Evolutionary conservation across 1,140 invertebrate genomes (phyloP).

Genomic region (Eufriesea mexicana): DNA sequence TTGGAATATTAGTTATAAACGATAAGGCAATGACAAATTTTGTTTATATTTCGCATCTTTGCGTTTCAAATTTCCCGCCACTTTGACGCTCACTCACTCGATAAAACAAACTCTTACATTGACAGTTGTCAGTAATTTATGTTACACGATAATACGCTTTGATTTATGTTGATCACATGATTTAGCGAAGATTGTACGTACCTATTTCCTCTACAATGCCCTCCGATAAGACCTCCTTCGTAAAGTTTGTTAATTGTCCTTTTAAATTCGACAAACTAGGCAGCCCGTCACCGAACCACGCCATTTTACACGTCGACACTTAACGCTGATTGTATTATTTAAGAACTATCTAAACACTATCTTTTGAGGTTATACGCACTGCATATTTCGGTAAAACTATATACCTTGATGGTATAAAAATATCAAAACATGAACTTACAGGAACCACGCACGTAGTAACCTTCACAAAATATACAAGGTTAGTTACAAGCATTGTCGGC

Average conservation of each 20-base stretch:
- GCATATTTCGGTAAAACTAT: slow-evolving; percentile 39
- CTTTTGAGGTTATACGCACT: slow-evolving; percentile 52
- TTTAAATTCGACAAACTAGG: slow-evolving; percentile 87
- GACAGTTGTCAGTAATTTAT: slow-evolving; percentile 74
- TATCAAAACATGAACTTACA: slow-evolving; percentile 58
- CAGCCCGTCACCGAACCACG: slow-evolving; percentile 89
- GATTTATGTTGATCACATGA: neutral
- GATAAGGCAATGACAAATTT: neutral
- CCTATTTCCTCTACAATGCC: slow-evolving; percentile 83
- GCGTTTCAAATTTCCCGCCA: slow-evolving; percentile 49
- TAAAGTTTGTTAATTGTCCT: slow-evolving; percentile 89
- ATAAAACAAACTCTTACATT: slow-evolving; percentile 78
- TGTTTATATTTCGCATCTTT: neutral
- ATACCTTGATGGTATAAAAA: slow-evolving; percentile 34
- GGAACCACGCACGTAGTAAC: slow-evolving; percentile 57
- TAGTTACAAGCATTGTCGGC: slow-evolving; percentile 42
- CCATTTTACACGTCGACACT: slow-evolving; percentile 85
- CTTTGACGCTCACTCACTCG: slow-evolving; percentile 48
- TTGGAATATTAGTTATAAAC: neutral
- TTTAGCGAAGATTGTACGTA: slow-evolving; percentile 66
- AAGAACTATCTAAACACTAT: slow-evolving; percentile 17
- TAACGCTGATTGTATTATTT: slow-evolving; percentile 23
- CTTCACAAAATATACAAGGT: slow-evolving; percentile 54
- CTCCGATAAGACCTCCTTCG: slow-evolving; percentile 88
- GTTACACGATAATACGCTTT: neutral